Evolutionary conservation across 2,113 vertebrate genomes (phyloP).

Genomic region (Ondatra zibethicus): DNA sequence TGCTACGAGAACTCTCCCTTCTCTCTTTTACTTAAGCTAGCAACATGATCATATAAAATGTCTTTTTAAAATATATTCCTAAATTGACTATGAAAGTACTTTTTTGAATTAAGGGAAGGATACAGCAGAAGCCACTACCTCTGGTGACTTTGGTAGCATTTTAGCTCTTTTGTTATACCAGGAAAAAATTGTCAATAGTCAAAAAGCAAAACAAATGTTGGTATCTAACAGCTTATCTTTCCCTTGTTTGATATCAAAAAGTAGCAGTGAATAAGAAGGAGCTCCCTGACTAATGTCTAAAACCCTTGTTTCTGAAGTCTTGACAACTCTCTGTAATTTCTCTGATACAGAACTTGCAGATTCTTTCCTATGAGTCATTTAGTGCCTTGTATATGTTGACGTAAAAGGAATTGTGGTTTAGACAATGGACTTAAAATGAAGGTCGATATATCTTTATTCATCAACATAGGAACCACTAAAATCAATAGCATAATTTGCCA

Average conservation of each 20-base stretch:
- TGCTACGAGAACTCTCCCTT: neutral
- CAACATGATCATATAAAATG: neutral
- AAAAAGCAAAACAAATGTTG: neutral
- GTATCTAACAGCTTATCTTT: neutral
- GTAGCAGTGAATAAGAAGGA: neutral
- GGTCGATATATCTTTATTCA: neutral
- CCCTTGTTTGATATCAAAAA: too few relatives aligned
- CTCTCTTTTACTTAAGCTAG: neutral
- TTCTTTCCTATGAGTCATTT: too few relatives aligned
- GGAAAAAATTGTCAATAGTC: neutral
- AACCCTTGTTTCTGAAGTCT: neutral
- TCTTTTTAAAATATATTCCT: neutral
- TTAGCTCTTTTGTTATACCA: neutral
- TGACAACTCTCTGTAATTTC: neutral
- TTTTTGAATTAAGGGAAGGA: neutral
- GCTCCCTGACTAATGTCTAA: neutral
- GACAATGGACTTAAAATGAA: neutral
- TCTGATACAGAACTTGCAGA: neutral
- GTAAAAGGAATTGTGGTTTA: neutral
- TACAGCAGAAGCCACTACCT: neutral
- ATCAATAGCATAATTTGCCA: neutral
- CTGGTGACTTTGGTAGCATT: neutral
- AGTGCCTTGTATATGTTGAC: neutral
- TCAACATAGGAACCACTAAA: neutral
- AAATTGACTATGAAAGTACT: neutral